These are phyloP conservation scores for Onchidella celtica DNA, from an alignment of 2,888 invertebrate genomes.

Conservation along the genomic window DNA sequence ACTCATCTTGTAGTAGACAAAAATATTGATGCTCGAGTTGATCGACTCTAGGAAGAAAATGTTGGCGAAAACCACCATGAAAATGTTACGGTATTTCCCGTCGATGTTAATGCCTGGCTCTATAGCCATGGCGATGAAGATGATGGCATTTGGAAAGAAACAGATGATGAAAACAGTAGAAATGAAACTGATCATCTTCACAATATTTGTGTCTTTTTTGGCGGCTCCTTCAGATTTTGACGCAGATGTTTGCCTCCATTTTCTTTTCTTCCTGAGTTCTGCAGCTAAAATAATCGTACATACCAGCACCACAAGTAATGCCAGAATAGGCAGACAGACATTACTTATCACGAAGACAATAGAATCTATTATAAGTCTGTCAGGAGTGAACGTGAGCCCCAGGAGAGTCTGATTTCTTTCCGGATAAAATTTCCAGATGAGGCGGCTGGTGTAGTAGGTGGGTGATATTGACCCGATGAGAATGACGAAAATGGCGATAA, in stretches of 20 bases:
- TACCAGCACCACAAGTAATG: neutral
- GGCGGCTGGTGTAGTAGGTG: neutral
- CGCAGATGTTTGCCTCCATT: neutral
- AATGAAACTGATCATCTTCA: neutral
- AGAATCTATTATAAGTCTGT: neutral
- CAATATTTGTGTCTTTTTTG: neutral
- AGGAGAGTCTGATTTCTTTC: neutral
- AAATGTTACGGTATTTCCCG: neutral
- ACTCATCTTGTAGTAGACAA: neutral
- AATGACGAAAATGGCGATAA: neutral
- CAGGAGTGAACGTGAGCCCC: neutral
- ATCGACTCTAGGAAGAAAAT: neutral
- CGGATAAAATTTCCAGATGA: neutral
- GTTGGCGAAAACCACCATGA: neutral
- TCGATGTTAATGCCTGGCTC: neutral
- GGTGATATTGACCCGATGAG: neutral
- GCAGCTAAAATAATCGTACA: neutral
- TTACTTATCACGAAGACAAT: neutral
- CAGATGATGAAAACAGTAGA: neutral
- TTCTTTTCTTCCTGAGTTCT: neutral
- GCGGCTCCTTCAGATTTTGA: neutral
- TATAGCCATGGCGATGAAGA: neutral
- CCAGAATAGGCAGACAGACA: neutral
- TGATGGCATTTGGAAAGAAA: neutral
- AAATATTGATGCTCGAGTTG: neutral